Conservation (phyloP, 2,113 vertebrate species). For the Tachuris rubrigastra region DNA sequence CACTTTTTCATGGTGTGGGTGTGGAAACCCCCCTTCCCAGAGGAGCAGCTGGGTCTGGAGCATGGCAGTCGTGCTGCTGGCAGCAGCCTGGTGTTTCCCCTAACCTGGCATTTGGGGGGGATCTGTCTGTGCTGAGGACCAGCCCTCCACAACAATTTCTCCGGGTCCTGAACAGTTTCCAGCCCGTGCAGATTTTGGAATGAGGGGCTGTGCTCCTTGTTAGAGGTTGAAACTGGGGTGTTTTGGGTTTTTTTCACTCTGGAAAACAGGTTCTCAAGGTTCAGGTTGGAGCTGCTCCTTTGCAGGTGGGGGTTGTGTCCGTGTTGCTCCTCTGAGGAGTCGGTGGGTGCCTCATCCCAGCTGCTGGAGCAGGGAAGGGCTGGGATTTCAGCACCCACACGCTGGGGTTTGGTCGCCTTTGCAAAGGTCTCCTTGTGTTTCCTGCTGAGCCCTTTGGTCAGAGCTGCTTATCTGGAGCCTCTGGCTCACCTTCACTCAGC, state of each 20-base stretch:
- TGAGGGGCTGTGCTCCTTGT: neutral
- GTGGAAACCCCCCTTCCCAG: neutral
- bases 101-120: neutral
- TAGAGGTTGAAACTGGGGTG: neutral
- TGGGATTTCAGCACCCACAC: neutral
- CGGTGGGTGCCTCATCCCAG: neutral
- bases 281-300: neutral
- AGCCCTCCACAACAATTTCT: neutral
- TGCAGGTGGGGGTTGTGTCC: neutral
- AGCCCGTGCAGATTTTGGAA: neutral
- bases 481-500: conserved; percentile 5
- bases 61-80: neutral
- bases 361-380: neutral
- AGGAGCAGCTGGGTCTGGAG: neutral
- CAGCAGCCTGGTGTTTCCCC: neutral
- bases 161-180: neutral
- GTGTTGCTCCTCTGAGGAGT: fast-evolving
- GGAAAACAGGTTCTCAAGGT: neutral
- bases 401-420: neutral
- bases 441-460: conserved; percentile 33
- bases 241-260: neutral
- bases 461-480: conserved; percentile 41
- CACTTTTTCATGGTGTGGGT: neutral
- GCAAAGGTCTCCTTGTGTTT: neutral
- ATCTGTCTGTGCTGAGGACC: neutral